Evolutionary conservation across 2,797 vertebrate genomes (phyloP), one percentile per base, ranked within the genome.

Genomic region (Alectoris magna): DNA sequence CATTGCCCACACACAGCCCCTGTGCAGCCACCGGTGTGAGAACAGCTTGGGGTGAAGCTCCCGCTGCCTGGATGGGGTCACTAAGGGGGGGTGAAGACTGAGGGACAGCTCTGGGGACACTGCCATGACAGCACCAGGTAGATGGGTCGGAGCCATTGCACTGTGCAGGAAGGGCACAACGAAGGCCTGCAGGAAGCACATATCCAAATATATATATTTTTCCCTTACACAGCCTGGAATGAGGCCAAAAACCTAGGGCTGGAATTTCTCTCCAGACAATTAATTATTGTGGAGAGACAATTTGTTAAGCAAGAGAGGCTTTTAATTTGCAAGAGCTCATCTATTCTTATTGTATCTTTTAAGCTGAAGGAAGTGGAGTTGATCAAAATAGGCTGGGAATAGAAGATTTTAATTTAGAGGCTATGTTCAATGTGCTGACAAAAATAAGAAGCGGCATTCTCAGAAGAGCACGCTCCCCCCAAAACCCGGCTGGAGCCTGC

Each of bases 241-340:
- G 49, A 87, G 72, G 89, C 95, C 91, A 92, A 76, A 88, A 93
- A 38, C 4, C 1, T 88, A 94, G 63, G 90, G 79, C 64, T 91
- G 39, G 58, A 86, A 91, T 87, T 55, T 88, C 85, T 95, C 73
- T 83, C 84, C 63, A 88, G 95, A 85, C 81, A 95, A 95, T 96
- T 96, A 92, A 96, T 96, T 97, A 93, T 92, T 92, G 70, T 80
- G 87, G 59, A 87, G 75, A 90, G 70, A 93, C 74, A 95, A 93
- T 93, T 96, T 94, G 91, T 95, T 93, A 96, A 88, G 89, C 88
- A 88, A 94, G 94, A 91, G 85, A 92, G 71, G 88, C 87, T 96
- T 96, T 96, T 96, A 94, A 94, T 95, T 95, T 96, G 95, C 91
- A 95, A 93, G 90, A 94, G 85, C 87, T 94, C 91, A 43, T 95